These are phyloP conservation scores for Spicauda simplicius DNA, from an alignment of 2,888 invertebrate species.

Conservation along the genomic window DNA sequence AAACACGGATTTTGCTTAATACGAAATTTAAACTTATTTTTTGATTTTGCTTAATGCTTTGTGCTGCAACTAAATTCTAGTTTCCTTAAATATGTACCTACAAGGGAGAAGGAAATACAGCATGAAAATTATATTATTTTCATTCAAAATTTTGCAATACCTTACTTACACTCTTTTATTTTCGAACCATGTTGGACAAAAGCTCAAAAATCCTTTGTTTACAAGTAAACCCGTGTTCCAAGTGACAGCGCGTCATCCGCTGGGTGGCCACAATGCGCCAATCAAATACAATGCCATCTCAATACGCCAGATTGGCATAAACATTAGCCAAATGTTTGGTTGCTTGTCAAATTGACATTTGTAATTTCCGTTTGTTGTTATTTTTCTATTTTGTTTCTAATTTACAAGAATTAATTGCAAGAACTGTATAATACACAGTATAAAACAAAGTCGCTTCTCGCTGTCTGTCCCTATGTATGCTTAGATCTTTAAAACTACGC, in stretches of 20 bases:
- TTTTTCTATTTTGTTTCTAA: neutral
- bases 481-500: too few species aligned
- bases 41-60: too few species aligned
- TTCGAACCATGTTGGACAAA: slow-evolving; percentile 8
- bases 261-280: slow-evolving; percentile 63
- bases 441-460: too few species aligned
- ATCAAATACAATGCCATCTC: slow-evolving; percentile 61
- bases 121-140: neutral
- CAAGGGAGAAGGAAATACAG: too few species aligned
- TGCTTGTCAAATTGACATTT: slow-evolving; percentile 24
- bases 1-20: too few species aligned
- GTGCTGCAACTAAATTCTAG: too few species aligned
- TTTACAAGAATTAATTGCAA: too few species aligned
- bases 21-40: too few species aligned
- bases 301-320: slow-evolving; percentile 55
- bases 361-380: neutral
- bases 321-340: slow-evolving; percentile 42
- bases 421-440: too few species aligned
- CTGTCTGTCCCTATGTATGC: too few species aligned
- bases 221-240: slow-evolving; percentile 71
- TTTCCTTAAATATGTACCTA: too few species aligned
- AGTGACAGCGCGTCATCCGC: slow-evolving; percentile 61
- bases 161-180: slow-evolving; percentile 6
- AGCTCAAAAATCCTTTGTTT: slow-evolving; percentile 62
- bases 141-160: neutral